phyloP scores from a whole-genome alignment of 2,797 vertebrate genomes.

The Phyllotis vaccarum region DNA sequence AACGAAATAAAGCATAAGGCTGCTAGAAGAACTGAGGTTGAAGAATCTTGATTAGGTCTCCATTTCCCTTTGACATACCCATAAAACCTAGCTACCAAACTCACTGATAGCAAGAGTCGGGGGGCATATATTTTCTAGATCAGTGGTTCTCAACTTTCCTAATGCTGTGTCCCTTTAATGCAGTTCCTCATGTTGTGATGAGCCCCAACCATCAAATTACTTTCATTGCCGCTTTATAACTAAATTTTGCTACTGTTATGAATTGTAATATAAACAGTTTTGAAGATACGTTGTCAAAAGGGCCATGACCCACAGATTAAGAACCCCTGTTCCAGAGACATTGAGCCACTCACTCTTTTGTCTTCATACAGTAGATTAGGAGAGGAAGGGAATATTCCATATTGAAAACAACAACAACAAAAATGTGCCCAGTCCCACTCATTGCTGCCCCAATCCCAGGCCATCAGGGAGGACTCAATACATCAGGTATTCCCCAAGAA shows the following conservation, averaged over 20 bases:
- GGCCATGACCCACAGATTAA: too few relatives aligned
- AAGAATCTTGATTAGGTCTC: not conserved
- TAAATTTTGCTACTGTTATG: not conserved
- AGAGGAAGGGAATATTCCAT: not conserved
- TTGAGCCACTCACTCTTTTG: not conserved
- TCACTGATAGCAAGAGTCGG: not conserved
- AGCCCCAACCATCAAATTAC: not conserved
- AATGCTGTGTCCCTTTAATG: not conserved
- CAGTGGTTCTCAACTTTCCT: not conserved
- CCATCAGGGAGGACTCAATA: too few relatives aligned
- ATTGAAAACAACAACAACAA: not conserved
- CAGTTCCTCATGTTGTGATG: not conserved
- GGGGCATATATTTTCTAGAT: not conserved
- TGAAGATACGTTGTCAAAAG: not conserved
- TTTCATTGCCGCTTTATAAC: not conserved
- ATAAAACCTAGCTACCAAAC: not conserved
- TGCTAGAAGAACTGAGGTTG: not conserved
- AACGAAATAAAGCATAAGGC: not conserved
- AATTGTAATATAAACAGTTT: not conserved
- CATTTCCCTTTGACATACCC: not conserved
- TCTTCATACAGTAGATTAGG: not conserved
- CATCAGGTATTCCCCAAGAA: too few relatives aligned
- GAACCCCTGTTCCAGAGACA: not conserved
- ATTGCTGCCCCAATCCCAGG: too few relatives aligned
- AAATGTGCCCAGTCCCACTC: too few relatives aligned